These are phyloP conservation scores for Pseudolycoriella hygida DNA, from an alignment of 2,888 invertebrate species.

Conservation along the genomic window DNA sequence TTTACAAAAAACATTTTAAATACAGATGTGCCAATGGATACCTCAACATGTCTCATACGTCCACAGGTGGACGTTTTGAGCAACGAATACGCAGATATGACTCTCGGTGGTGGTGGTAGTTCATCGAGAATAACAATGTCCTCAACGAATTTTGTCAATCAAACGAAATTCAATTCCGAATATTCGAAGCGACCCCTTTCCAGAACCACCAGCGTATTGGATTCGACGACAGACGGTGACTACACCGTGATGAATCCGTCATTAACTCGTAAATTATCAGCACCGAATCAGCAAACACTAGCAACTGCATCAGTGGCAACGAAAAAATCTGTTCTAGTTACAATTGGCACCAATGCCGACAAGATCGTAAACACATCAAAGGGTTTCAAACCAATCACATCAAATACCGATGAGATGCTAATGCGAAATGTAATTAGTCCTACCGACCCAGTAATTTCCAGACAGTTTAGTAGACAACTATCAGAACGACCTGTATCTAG, in stretches of 20 bases:
- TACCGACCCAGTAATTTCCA: neutral
- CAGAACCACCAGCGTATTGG: neutral
- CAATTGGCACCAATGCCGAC: constrained; percentile 7
- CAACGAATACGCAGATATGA: constrained; percentile 14
- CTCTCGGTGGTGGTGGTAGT: constrained; percentile 7
- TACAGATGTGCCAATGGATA: neutral
- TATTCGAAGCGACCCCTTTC: constrained; percentile 15
- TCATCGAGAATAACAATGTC: constrained; percentile 5
- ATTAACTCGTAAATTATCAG: constrained; percentile 6
- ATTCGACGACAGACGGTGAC: constrained; percentile 20
- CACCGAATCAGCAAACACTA: constrained; percentile 1
- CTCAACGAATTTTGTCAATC: neutral
- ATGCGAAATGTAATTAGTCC: neutral
- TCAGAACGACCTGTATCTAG: constrained; percentile 10
- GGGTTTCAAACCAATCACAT: constrained; percentile 12
- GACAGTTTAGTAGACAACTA: constrained; percentile 17
- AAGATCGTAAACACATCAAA: constrained; percentile 5
- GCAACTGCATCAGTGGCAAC: constrained; percentile 4
- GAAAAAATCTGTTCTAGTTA: constrained; percentile 6
- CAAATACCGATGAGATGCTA: constrained; percentile 9
- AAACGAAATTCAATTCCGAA: constrained; percentile 14
- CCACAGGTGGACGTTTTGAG: constrained; percentile 8
- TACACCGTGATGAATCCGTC: constrained; percentile 32
- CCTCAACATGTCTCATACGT: neutral
- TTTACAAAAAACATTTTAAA: neutral